These are phyloP conservation scores for Euzophera pinguis DNA, from an alignment of 2,888 invertebrate species.

Conservation along the genomic window DNA sequence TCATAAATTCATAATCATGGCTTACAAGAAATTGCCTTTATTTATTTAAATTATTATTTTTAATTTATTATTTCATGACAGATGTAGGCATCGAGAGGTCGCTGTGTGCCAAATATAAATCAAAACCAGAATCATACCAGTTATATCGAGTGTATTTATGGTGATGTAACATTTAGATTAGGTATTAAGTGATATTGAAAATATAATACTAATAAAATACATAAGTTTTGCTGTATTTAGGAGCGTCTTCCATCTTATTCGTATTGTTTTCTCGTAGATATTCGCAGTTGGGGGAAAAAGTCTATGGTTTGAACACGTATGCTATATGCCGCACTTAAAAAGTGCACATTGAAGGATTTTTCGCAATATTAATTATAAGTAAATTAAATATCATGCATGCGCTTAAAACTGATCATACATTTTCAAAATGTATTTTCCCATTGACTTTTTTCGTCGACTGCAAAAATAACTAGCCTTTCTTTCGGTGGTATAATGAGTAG, in stretches of 20 bases:
- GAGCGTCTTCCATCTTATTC: constrained; percentile 77
- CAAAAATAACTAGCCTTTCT: constrained; percentile 65
- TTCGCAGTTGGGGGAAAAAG: constrained; percentile 40
- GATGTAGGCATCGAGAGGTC: constrained; percentile 21
- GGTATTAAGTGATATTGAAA: constrained; percentile 72
- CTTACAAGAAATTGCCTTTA: neutral
- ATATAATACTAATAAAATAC: constrained; percentile 61
- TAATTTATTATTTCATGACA: constrained; percentile 7
- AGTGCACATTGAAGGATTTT: constrained; percentile 14
- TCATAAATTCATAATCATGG: neutral
- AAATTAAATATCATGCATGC: constrained; percentile 5
- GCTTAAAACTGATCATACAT: constrained; percentile 6
- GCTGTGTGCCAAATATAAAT: constrained; percentile 68
- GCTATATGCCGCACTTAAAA: constrained; percentile 6
- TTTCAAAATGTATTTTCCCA: constrained; percentile 9
- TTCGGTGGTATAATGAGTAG: constrained; percentile 68
- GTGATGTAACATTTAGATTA: constrained; percentile 58
- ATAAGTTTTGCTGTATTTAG: constrained; percentile 77
- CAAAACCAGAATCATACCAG: constrained; percentile 56
- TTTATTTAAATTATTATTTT: constrained; percentile 6
- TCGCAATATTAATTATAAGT: constrained; percentile 13
- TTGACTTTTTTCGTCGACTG: constrained; percentile 32
- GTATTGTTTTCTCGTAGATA: constrained; percentile 66
- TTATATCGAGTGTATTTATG: constrained; percentile 60
- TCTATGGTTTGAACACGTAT: constrained; percentile 19